Evolutionary conservation across 1,140 invertebrate genomes (phyloP).

Genomic region (Tetraneura akinire): DNA sequence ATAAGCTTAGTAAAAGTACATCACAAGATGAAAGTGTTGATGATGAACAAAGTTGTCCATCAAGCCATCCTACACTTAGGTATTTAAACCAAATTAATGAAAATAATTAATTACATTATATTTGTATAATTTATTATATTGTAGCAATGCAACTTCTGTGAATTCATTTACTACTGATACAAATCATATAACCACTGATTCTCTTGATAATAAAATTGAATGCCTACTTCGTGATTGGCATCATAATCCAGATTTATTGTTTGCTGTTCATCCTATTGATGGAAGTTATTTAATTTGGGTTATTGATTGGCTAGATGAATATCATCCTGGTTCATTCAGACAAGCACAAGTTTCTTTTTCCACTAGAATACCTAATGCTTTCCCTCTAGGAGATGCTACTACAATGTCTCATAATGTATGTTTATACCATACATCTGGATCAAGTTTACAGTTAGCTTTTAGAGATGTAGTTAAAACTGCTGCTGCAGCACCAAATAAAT

Average conservation of each 20-base stretch:
- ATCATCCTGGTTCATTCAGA: slow-evolving; percentile 89
- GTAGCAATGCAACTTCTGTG: slow-evolving; percentile 76
- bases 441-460: slow-evolving; percentile 56
- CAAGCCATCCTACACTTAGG: slow-evolving; percentile 59
- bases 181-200: slow-evolving; percentile 73
- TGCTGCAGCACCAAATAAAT: slow-evolving; percentile 53
- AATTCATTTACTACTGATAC: slow-evolving; percentile 77
- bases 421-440: slow-evolving; percentile 67
- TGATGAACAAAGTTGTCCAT: slow-evolving; percentile 65
- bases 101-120: neutral
- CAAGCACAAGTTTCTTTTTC: slow-evolving; percentile 98
- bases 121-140: slow-evolving; percentile 54
- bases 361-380: slow-evolving; percentile 91
- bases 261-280: slow-evolving; percentile 97
- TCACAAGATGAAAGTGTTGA: slow-evolving; percentile 75
- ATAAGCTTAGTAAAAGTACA: slow-evolving; percentile 58
- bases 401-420: slow-evolving; percentile 94
- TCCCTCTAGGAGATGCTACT: slow-evolving; percentile 96
- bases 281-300: slow-evolving; percentile 98
- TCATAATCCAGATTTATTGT: slow-evolving; percentile 92
- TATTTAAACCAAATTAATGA: slow-evolving; percentile 40
- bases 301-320: slow-evolving; percentile 96
- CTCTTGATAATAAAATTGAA: slow-evolving; percentile 93
- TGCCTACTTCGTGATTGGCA: slow-evolving; percentile 93
- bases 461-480: slow-evolving; percentile 57